Evolutionary conservation across 2,113 vertebrate species (phyloP).

Genomic region (Serilophus lunatus): DNA sequence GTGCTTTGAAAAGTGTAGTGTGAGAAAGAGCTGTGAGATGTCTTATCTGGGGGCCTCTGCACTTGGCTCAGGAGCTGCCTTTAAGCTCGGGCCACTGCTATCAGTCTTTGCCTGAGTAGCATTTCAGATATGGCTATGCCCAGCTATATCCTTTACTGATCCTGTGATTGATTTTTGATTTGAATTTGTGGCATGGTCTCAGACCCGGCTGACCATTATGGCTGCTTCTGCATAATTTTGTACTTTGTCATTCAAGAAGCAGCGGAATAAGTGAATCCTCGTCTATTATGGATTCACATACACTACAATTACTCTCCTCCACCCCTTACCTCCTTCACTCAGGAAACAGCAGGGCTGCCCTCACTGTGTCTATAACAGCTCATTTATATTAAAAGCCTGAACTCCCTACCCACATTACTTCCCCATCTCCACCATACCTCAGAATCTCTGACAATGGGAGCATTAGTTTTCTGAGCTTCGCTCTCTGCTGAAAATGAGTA

Average conservation of each 20-base stretch:
- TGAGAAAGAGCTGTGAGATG: neutral
- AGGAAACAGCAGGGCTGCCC: neutral
- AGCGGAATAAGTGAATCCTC: neutral
- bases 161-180: neutral
- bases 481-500: neutral
- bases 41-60: neutral
- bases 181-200: neutral
- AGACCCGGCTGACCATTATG: fast-evolving
- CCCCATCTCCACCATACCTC: neutral
- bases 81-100: neutral
- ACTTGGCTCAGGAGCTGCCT: neutral
- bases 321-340: neutral
- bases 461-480: neutral
- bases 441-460: neutral
- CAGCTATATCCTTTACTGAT: neutral
- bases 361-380: neutral
- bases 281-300: neutral
- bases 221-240: neutral
- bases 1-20: neutral
- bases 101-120: neutral
- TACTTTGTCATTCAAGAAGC: neutral
- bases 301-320: neutral
- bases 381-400: neutral
- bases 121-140: neutral
- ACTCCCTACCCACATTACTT: neutral